Percentiles rank a stretch among this genome's conserved stretches.
Evolutionary conservation across 2,113 vertebrate species (phyloP).

Genomic region (Emberiza fucata): DNA sequence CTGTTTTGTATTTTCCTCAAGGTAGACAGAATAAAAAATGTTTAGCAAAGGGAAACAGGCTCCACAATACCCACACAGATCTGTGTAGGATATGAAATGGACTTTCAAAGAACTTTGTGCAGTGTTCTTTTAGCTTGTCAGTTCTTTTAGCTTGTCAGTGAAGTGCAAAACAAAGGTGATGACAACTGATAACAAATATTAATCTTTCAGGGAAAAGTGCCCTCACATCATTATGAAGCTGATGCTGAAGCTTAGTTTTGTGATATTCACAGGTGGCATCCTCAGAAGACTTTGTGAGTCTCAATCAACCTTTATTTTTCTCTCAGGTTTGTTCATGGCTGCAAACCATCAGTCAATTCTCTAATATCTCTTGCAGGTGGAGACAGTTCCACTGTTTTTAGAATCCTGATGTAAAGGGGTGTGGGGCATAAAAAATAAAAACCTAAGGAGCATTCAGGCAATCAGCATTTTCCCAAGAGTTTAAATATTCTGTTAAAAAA

Average conservation of each 20-base stretch:
- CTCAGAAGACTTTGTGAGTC: neutral
- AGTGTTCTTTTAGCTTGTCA: neutral
- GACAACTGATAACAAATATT: neutral
- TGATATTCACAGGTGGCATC: neutral
- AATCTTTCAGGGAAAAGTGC: neutral
- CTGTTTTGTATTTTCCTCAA: conserved; percentile 30
- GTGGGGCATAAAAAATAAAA: neutral
- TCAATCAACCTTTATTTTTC: neutral
- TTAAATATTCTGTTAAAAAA: neutral
- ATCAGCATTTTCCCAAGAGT: neutral
- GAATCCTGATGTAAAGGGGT: neutral
- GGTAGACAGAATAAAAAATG: neutral
- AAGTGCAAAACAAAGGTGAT: neutral
- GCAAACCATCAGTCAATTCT: neutral
- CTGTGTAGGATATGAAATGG: neutral
- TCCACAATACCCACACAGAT: neutral
- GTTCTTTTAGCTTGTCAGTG: neutral
- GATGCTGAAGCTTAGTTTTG: neutral
- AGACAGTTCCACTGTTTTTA: neutral
- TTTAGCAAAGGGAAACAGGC: conserved; percentile 10
- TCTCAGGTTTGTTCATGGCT: neutral
- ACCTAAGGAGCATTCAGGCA: neutral
- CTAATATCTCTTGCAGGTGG: neutral
- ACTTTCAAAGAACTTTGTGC: conserved; percentile 17
- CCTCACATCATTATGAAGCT: neutral